Percentiles rank a stretch among this genome's conserved stretches.
These are phyloP conservation scores for Mesoligia furuncula DNA, from an alignment of 2,888 invertebrate species.

Conservation along the genomic window DNA sequence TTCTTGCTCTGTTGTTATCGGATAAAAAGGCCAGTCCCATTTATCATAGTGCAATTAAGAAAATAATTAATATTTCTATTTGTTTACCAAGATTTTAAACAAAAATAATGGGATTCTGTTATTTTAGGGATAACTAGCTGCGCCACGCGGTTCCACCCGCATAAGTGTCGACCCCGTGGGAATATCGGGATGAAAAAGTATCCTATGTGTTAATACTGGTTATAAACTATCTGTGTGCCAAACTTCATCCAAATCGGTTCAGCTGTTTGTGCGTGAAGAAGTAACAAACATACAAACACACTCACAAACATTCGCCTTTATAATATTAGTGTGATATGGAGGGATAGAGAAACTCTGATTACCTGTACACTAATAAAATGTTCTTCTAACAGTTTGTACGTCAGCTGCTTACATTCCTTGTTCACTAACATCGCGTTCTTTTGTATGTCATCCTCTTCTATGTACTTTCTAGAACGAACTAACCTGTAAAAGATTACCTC, in stretches of 20 bases:
- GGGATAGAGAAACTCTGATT: background rate
- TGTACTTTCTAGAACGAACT: slow-evolving; percentile 94
- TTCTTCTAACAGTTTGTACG: slow-evolving; percentile 96
- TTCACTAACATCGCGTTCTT: slow-evolving; percentile 97
- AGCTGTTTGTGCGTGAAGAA: too few relatives aligned
- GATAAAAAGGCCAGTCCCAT: background rate
- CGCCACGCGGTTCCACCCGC: too few relatives aligned
- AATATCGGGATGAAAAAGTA: too few relatives aligned
- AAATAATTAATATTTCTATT: background rate
- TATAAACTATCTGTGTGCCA: too few relatives aligned
- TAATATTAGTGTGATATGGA: too few relatives aligned
- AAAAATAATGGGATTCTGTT: too few relatives aligned
- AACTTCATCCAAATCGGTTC: too few relatives aligned
- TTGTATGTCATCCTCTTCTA: slow-evolving; percentile 98
- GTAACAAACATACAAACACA: too few relatives aligned
- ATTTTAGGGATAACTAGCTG: too few relatives aligned
- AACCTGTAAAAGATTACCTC: slow-evolving; percentile 88
- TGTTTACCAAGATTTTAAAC: background rate
- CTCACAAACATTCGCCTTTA: too few relatives aligned
- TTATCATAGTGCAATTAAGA: background rate
- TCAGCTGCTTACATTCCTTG: slow-evolving; percentile 97
- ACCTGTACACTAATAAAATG: slow-evolving; percentile 93
- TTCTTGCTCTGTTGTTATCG: background rate
- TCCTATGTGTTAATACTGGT: too few relatives aligned
- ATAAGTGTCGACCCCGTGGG: too few relatives aligned